These are phyloP conservation scores for Drosophila sp. DNA, from an alignment of 1,140 invertebrate species.

Conservation along the genomic window DNA sequence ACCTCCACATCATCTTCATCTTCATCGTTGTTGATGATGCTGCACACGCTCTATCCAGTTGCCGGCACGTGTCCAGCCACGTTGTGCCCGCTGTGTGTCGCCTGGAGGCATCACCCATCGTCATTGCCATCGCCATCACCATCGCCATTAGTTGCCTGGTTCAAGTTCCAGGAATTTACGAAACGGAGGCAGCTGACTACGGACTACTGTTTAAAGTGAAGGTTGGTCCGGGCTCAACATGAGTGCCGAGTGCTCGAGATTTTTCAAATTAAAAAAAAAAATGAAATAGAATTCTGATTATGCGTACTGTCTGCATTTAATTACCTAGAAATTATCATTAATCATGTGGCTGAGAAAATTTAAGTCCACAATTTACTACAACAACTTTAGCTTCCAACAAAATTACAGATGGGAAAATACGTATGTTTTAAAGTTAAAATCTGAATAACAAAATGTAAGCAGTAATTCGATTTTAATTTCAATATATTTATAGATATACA, in stretches of 20 bases:
- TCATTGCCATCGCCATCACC: slow-evolving; percentile 25
- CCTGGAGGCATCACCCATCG: slow-evolving; percentile 42
- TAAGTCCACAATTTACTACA: slow-evolving; percentile 10
- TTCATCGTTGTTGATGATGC: slow-evolving; percentile 62
- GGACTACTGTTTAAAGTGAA: slow-evolving; percentile 67
- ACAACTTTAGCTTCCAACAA: neutral
- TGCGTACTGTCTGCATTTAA: slow-evolving; percentile 61
- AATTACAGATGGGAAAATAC: neutral
- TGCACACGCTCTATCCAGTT: slow-evolving; percentile 76
- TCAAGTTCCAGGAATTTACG: slow-evolving; percentile 41
- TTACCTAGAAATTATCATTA: slow-evolving; percentile 67
- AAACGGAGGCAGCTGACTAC: slow-evolving; percentile 36
- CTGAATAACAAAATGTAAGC: no score
- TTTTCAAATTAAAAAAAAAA: slow-evolving; percentile 34
- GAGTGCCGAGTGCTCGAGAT: slow-evolving; percentile 15
- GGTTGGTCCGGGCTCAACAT: slow-evolving; percentile 13
- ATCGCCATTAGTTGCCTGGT: slow-evolving; percentile 66
- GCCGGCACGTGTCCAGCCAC: slow-evolving; percentile 74
- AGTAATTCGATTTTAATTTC: no score
- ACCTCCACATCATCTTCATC: slow-evolving; percentile 39
- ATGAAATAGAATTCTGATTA: slow-evolving; percentile 29
- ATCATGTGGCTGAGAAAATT: slow-evolving; percentile 47
- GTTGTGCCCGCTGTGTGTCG: slow-evolving; percentile 63
- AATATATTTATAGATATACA: no score
- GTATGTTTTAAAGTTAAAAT: no score